phyloP scores from a whole-genome alignment of 2,888 invertebrate genomes.

The Hirtodrosophila cameraria region DNA sequence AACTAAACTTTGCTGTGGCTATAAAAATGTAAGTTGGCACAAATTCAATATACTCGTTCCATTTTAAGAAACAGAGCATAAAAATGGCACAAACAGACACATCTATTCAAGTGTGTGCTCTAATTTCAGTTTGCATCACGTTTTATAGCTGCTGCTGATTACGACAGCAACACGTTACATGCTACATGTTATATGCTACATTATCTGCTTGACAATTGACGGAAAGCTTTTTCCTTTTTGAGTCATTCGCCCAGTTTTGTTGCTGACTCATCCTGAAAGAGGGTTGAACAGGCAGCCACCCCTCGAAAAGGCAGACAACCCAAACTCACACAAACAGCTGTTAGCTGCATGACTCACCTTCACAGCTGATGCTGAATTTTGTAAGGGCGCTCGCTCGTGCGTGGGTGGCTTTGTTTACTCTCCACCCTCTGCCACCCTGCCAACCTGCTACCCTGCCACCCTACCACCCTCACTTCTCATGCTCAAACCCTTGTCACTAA shows the following conservation, averaged over 20 bases:
- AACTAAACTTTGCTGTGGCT: too few relatives aligned
- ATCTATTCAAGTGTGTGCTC: conserved; percentile 24
- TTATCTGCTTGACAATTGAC: conserved; percentile 59
- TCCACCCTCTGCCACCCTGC: conserved; percentile 1
- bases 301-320: conserved; percentile 9
- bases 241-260: conserved; percentile 31
- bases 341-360: conserved; percentile 41
- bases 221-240: conserved; percentile 49
- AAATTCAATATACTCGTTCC: too few relatives aligned
- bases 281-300: conserved; percentile 22
- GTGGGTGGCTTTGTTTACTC: conserved; percentile 50
- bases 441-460: neutral
- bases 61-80: too few relatives aligned
- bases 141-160: conserved; percentile 47
- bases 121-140: conserved; percentile 64
- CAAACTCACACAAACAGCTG: conserved; percentile 35
- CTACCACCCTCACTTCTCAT: too few relatives aligned
- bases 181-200: too few relatives aligned
- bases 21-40: too few relatives aligned
- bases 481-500: conserved; percentile 38
- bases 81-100: conserved; percentile 1
- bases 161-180: conserved; percentile 62
- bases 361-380: conserved; percentile 42
- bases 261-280: conserved; percentile 47
- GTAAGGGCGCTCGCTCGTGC: conserved; percentile 15